Percentiles rank a stretch among this genome's conserved stretches.
phyloP scores from a whole-genome alignment of 2,888 invertebrate genomes.

The Eubasilissa splendida region DNA sequence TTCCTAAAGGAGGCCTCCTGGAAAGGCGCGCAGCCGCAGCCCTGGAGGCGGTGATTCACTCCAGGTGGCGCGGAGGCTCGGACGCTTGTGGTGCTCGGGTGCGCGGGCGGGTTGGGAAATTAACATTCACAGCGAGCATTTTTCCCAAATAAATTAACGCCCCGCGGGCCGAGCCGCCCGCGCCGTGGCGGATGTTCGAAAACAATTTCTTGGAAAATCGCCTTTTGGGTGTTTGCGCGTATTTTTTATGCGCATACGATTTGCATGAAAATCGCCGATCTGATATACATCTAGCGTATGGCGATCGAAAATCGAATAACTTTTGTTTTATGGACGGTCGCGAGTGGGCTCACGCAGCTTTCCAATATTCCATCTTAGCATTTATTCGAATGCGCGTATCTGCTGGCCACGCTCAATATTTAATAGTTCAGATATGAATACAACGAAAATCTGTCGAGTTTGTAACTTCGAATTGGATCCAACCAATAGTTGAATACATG shows the following conservation, averaged over 20 bases:
- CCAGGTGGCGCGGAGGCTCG: not conserved
- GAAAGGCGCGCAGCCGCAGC: not conserved
- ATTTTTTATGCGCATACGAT: slow-evolving; percentile 36
- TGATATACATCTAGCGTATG: not conserved
- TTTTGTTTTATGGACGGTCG: not conserved
- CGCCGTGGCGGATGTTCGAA: slow-evolving; percentile 42
- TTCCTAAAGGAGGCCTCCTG: not conserved
- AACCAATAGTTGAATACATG: too few relatives aligned
- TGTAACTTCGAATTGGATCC: too few relatives aligned
- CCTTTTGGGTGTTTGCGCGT: slow-evolving; percentile 31
- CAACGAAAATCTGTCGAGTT: too few relatives aligned
- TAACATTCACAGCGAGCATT: slow-evolving; percentile 24
- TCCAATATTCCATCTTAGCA: too few relatives aligned
- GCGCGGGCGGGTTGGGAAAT: slow-evolving; percentile 12
- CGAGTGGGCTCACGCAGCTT: too few relatives aligned
- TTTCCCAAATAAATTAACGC: slow-evolving; percentile 38
- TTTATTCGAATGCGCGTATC: too few relatives aligned
- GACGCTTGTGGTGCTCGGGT: not conserved
- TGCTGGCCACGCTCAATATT: too few relatives aligned
- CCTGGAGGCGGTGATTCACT: slow-evolving; percentile 17
- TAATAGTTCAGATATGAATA: too few relatives aligned
- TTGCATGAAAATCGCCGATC: not conserved
- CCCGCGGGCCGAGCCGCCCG: not conserved
- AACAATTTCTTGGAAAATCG: slow-evolving; percentile 30
- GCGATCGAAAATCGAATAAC: not conserved